Conservation (phyloP, 2,888 invertebrate genomes). For the Acrobasis repandana region DNA sequence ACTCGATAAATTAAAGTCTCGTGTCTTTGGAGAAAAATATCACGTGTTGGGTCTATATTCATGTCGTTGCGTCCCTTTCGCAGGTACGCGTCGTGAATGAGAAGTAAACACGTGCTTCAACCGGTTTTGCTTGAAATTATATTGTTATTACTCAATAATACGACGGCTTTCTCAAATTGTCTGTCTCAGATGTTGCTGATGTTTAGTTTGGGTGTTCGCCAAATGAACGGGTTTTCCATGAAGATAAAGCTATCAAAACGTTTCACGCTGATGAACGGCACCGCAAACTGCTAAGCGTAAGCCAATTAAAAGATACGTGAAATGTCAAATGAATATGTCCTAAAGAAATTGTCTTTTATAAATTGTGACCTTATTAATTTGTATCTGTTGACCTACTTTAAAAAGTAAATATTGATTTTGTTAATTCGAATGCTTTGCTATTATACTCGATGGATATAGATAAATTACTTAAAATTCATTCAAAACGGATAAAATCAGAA, state of each 20-base stretch:
- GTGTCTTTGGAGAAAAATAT: conserved; percentile 16
- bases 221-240: conserved; percentile 10
- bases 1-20: conserved; percentile 15
- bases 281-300: not conserved
- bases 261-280: not conserved
- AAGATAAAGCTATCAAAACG: conserved; percentile 1
- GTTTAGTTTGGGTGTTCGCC: not conserved
- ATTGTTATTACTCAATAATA: conserved; percentile 1
- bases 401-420: too few relatives aligned
- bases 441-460: too few relatives aligned
- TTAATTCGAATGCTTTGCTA: too few relatives aligned
- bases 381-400: too few relatives aligned
- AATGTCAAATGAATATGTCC: not conserved
- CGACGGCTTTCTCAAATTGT: not conserved
- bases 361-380: too few relatives aligned
- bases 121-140: conserved; percentile 1
- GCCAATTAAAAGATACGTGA: not conserved
- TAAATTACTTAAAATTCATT: too few relatives aligned
- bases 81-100: not conserved
- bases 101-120: not conserved
- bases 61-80: not conserved
- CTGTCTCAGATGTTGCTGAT: not conserved
- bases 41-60: conserved; percentile 18
- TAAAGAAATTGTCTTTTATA: too few relatives aligned
- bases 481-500: too few relatives aligned